Base-by-base conservation (phyloP, 2,797 vertebrate genomes). In the Meda fulgida region DNA sequence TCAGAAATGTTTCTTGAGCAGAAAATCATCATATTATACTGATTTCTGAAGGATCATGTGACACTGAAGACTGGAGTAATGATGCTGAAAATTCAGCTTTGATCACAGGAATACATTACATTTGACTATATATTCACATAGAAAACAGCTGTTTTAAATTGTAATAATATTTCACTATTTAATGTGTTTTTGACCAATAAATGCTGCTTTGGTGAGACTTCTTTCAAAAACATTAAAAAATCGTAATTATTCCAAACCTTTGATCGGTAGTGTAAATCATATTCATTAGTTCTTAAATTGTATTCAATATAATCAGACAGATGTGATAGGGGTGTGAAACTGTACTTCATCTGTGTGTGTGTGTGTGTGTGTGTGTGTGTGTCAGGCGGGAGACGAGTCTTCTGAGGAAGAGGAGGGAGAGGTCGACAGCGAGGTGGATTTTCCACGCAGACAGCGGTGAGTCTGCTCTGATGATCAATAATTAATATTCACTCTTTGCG, bases 321-420 rank as follows among this genome's bases (percentile, higher is more conserved):
- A 48, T 53, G 43, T 83, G 19, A 29, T 63, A 14, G 48, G 43
- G 23, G 73, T 51, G 10, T 19, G 69, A 46, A 71, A 46, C 43
- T 46, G 43, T 46, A 18, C 14, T 18, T 6, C 10, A 3, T 34
- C 16, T 63, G 11, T 40, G 34, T 63, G 76, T 29, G 38, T 5
- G 9, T 53, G n/a, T 84, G 55, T 77, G 70, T 85, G 71, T 81
- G n/a, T 31, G 21, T 55, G 63, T 67, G 36, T 53, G 83, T 21
- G 10, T 78, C 93, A 99, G 97, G 97, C 94, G 0, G 97, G 96
- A 2, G 98, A 99, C 36, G 97, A 99, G 87, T 99, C 98, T 11
- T 99, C 98, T 13, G 98, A 99, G 91, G 98, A 99, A 90, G 98
- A 99, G 86, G 98, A 99, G 92, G 98, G 98, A 0, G 98, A 99